Evolutionary conservation across 2,113 vertebrate species (phyloP).

Genomic region (Phalacrocorax aristotelis): DNA sequence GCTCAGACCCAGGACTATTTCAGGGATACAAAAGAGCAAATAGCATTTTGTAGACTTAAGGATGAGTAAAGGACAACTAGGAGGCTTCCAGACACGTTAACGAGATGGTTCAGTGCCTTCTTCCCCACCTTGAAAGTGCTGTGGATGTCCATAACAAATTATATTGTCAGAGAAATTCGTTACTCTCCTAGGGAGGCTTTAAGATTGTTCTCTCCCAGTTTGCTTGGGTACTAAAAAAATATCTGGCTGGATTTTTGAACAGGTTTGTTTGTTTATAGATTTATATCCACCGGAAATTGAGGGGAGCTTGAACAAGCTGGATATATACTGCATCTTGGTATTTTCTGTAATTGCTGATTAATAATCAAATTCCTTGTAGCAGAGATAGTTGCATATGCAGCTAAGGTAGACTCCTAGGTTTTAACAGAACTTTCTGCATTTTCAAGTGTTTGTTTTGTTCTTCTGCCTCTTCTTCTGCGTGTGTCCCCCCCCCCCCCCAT

Average conservation of each 20-base stretch:
- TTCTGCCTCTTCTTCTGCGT: not conserved
- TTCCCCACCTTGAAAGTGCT: not conserved
- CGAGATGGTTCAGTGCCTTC: not conserved
- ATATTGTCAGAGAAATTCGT: not conserved
- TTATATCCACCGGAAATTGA: not conserved
- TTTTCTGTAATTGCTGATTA: not conserved
- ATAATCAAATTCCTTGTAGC: not conserved
- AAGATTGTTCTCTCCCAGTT: not conserved
- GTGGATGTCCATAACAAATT: not conserved
- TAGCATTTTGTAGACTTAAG: not conserved
- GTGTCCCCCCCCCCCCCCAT: accelerated
- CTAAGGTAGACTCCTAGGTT: not conserved
- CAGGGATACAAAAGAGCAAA: not conserved
- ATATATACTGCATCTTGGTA: too few species aligned
- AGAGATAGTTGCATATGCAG: not conserved
- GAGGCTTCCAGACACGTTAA: not conserved
- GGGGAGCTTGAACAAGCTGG: not conserved
- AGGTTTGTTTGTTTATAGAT: not conserved
- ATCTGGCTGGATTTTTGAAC: not conserved
- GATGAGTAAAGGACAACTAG: not conserved
- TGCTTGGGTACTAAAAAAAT: not conserved
- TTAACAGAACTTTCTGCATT: not conserved
- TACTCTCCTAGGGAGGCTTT: not conserved
- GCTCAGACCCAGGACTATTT: not conserved
- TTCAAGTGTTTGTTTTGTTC: not conserved